Evolutionary conservation across 2,888 invertebrate species (phyloP), one percentile per base, ranked within the genome.

Genomic region (Tyria jacobaeae): DNA sequence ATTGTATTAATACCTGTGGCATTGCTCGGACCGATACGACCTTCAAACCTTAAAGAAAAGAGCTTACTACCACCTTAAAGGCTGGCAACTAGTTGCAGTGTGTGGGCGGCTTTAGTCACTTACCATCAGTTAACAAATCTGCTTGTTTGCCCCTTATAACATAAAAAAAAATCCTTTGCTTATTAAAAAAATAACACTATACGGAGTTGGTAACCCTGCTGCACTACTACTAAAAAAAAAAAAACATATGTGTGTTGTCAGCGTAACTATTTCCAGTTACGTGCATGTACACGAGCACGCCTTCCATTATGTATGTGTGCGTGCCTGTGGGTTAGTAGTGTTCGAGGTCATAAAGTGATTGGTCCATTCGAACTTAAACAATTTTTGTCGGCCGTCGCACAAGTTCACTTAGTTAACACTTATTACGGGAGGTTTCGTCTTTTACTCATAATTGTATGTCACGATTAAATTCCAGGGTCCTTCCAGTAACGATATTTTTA

Each of bases 271-370:
- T 71, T 71, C 74, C 78, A 80, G 73, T 84, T 74, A 65, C 64
- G 79, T 89, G 89, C 76, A 87, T 70, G 79, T 83, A 88, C 71
- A 84, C 64, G 87, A 87, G 89, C 91, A 91, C 89, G 83, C 92
- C 91, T 89, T 83, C 87, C 75, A 75, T 68, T 82, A 62, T 57
- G 35, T 15, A 53, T 69, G 75, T 76, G 78, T 85, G 85, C 80
- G 87, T 78, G 77, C 65, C 64, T 65, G 77, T 69, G 75, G 72
- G 77, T 76, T 83, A 82, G 82, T 72, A 81, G 87, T 89, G 84
- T 90, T 85, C 87, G 90, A 92, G 92, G 91, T 88, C 91, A 83
- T 80, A 77, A 81, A 88, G 87, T 86, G 87, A 88, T 85, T 88
- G 89, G 83, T 81, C 78, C 75, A 78, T 74, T 59, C 66, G 56